Base-by-base conservation (phyloP, 2,113 vertebrate genomes). In the Dolichallabes microphthalmus region DNA sequence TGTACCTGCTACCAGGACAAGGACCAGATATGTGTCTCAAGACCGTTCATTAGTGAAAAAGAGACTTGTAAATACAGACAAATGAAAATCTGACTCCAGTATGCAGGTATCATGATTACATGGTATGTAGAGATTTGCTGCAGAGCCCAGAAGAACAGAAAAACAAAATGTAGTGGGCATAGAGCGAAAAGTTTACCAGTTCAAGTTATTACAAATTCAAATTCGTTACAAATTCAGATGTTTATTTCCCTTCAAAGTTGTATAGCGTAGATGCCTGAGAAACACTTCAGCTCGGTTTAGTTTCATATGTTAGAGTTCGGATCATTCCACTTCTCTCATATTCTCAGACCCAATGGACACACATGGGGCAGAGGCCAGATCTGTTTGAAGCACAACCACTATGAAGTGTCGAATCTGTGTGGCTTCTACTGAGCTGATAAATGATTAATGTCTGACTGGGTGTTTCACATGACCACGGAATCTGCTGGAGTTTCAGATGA, bases 381-480 rank as follows among this genome's bases (percentile, higher is more conserved):
- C 30, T 53, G 52, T 85, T 85, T 80, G 76, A 85, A 80, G 63
- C 76, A 39, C 8, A 80, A 50, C 32, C n/a, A 9, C 52, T 80
- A 50, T 80, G 53, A 80, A 60, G 84, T 80, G 61, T 13, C 27
- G n/a, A 58, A 61, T 76, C 82, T 75, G 20, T 52, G 32, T 63
- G 71, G 58, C 58, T 80, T 27, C 58, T 63, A 50, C 58, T 74
- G 82, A 63, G 58, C 76, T 66, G 64, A 71, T 85, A 77, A 77
- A 80, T 80, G 55, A 80, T 60, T 80, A 14, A 80, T 58, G 20
- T 69, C 20, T 58, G 53, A 68, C 63, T 58, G 22, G 32, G 13
- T 77, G 12, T 78, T 25, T 52, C 20, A 25, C 27, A 35, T 14
- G 13, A 1, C 20, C 25, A 35, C 58, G 20, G 79, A 50, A 35